Conservation (phyloP, 2,113 vertebrate genomes). For the Pampusana beccarii region DNA sequence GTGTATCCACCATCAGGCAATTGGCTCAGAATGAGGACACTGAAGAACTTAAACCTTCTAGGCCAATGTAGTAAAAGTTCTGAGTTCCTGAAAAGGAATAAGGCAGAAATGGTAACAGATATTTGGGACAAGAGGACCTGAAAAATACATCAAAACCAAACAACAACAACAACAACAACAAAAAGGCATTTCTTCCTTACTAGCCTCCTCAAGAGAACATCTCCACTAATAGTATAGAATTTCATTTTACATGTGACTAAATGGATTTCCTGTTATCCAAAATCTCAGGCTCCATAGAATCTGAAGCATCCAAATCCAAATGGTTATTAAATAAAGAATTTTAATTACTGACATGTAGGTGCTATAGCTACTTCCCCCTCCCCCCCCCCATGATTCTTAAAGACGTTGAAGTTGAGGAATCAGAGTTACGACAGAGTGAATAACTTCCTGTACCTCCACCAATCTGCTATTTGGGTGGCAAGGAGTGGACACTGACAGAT, state of each 20-base stretch:
- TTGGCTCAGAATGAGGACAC: not conserved
- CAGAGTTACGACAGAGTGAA: not conserved
- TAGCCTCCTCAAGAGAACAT: not conserved
- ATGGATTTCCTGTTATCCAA: not conserved
- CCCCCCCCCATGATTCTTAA: not conserved
- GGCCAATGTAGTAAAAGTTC: not conserved
- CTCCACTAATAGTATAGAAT: not conserved
- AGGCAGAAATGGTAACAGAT: not conserved
- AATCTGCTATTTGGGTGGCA: not conserved
- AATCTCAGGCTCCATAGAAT: not conserved
- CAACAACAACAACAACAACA: not conserved
- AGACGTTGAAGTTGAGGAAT: not conserved
- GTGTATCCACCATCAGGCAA: not conserved
- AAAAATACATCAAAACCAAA: not conserved
- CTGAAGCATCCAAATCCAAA: not conserved
- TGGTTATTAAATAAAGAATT: not conserved
- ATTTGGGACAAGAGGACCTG: not conserved
- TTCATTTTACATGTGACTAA: not conserved
- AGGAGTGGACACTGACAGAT: rapidly evolving
- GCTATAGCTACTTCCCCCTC: not conserved
- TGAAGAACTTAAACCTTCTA: not conserved
- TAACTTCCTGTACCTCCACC: not conserved
- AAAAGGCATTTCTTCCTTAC: not conserved
- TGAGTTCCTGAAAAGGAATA: not conserved
- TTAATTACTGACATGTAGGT: not conserved